Base-by-base conservation (phyloP, 2,113 vertebrate species). In the Ophthalmotilapia sp. region DNA sequence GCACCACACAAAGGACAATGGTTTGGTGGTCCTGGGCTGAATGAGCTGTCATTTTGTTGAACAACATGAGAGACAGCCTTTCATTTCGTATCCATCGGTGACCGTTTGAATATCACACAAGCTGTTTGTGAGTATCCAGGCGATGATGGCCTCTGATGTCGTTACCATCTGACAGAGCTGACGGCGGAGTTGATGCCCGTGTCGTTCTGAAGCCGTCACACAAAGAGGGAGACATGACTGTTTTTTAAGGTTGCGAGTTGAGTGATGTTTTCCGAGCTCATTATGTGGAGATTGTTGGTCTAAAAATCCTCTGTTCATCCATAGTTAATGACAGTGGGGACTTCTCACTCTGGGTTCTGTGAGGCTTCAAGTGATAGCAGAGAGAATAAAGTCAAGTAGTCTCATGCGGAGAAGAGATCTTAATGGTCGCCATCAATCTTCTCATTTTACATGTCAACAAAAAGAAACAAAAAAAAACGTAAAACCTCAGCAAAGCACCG, bases 1-100 rank as follows among this genome's bases (percentile, higher is more conserved):
- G 36, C 87, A 2, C 21, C 1, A 38, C 88, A 93, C 94, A 95
- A 94, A 93, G 89, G 90, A 54, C 86, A 49, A 89, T 55, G 68
- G 89, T 85, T 83, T 84, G 88, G 90, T 89, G 90, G 88, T 90
- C 88, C 87, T 15, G 42, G 45, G 49, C 75, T 93, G 92, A 93
- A 90, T 91, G 90, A 92, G 86, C 89, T 75, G 87, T 88, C 89
- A 54, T 84, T 82, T 45, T 5, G 77, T 26, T 60, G 84, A 23
- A 86, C 83, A 80, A 91, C 47, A 84, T 83, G 80, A 82, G 80
- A 38, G 83, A 23, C 51, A 13, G 62, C 40, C 54, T 89, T 89
- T 90, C 60, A 80, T 80, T 87, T 68, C 2, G 62, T 80, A 2
- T 85, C 91, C 80, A 12, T 51, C 84, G n/a, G 70, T 79, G 83